Base-by-base conservation (phyloP, 2,113 vertebrate species). In the Cryptomyrus ogoouensis region DNA sequence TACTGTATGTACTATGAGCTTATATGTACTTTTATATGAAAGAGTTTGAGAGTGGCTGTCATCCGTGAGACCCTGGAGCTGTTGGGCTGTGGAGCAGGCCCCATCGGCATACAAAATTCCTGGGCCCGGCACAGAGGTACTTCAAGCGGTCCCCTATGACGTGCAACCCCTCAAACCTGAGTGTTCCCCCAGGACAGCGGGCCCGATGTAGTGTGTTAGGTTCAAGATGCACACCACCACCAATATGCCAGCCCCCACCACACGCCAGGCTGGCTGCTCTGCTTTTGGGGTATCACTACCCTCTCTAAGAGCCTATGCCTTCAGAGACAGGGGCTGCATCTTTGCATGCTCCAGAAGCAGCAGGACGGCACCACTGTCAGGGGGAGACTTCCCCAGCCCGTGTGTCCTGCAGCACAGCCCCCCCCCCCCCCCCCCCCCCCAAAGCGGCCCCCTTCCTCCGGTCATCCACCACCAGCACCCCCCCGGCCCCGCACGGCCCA, bases 311-410 rank as follows among this genome's bases (percentile, higher is more conserved):
- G 58, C 9, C 24, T 12, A 27, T 66, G n/a, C n/a, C 58, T 62
- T n/a, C 58, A 62, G 56, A 8, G 56, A 58, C 56, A 58, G 56
- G 6, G 56, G 56, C 56, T 58, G 21, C 56, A 8, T 58, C 21
- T 58, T n/a, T n/a, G 56, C 56, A 24, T 8, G n/a, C 62, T 31
- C 27, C 62, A 70, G 27, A 31, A 5, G 27, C 62, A 70, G 62
- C 62, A 70, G 27, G n/a, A 70, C 19, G 10, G n/a, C 13, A 21
- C 19, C 35, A 9, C 77, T 2, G 44, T 31, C 77, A 19, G 46
- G 92, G 93, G 93, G 92, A 94, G 42, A n/a, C 31, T 35, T 44
- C 35, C 50, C 21, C 53, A 31, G 52, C 52, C n/a, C 19, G 93
- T 93, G 92, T 94, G 93, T 91, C 62, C 88, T 83, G 42, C 35